These are phyloP conservation scores for Semotilus atromaculatus DNA, from an alignment of 2,797 vertebrate genomes.

Conservation along the genomic window DNA sequence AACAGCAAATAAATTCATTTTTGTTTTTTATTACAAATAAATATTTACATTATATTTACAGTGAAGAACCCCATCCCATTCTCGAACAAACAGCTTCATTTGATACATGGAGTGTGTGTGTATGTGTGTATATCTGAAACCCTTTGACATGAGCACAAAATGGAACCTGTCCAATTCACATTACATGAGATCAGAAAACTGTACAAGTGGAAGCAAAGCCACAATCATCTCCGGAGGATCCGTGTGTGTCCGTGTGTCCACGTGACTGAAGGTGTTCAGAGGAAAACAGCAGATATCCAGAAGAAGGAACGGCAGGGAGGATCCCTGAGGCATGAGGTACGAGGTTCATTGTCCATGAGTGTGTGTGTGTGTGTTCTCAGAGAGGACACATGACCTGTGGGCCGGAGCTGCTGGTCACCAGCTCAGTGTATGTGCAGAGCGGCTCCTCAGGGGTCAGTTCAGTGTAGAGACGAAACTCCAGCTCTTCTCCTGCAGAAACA, in stretches of 20 bases:
- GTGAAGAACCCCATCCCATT: slow-evolving; percentile 5
- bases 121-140: background rate
- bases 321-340: background rate
- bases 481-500: slow-evolving; percentile 66
- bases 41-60: slow-evolving; percentile 54
- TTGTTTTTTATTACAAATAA: slow-evolving; percentile 54
- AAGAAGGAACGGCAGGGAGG: background rate
- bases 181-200: slow-evolving; percentile 23
- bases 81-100: slow-evolving; percentile 2
- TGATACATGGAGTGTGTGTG: background rate
- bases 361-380: slow-evolving; percentile 34
- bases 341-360: slow-evolving; percentile 4
- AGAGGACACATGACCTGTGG: background rate
- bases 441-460: slow-evolving; percentile 60
- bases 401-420: slow-evolving; percentile 42
- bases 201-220: background rate
- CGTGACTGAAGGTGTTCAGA: background rate
- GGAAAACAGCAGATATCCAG: background rate
- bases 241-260: no score
- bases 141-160: slow-evolving; percentile 44
- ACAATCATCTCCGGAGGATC: no score
- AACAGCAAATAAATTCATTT: background rate
- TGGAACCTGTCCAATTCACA: slow-evolving; percentile 49
- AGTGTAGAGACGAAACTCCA: slow-evolving; percentile 69
- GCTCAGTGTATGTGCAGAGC: slow-evolving; percentile 55